These are phyloP conservation scores for Anoplopoma fimbria DNA, from an alignment of 2,113 vertebrate genomes.

Conservation along the genomic window DNA sequence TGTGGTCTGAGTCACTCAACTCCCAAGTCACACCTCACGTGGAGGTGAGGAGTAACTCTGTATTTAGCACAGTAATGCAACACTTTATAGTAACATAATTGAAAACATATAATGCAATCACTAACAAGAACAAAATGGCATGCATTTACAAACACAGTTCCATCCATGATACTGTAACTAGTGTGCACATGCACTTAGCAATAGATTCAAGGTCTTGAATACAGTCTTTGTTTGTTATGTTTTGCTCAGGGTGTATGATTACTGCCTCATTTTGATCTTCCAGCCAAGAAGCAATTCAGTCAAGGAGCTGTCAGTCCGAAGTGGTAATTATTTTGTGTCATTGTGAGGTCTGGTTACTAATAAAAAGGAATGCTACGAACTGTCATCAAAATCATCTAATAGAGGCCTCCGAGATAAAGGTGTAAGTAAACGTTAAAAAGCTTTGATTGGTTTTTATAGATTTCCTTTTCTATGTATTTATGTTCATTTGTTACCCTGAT, in stretches of 20 bases:
- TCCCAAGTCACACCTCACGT: neutral
- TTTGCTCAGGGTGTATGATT: neutral
- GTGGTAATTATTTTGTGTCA: neutral
- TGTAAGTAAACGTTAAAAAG: neutral
- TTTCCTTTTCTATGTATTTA: too few relatives aligned
- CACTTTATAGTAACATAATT: neutral
- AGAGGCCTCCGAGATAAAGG: neutral
- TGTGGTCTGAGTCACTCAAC: neutral
- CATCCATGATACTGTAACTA: slow-evolving; percentile 20
- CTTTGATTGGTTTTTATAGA: neutral
- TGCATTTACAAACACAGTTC: slow-evolving; percentile 51
- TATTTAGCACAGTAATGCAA: neutral
- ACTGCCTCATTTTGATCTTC: neutral
- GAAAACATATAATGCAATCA: slow-evolving; percentile 11
- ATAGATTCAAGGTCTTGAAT: neutral
- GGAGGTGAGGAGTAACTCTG: neutral
- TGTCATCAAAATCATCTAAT: neutral
- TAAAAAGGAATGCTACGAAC: neutral
- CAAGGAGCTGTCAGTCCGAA: slow-evolving; percentile 7
- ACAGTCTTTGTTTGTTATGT: neutral
- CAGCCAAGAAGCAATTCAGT: too few relatives aligned
- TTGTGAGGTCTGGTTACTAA: neutral
- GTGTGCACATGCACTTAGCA: slow-evolving; percentile 25
- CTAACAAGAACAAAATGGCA: slow-evolving; percentile 34
- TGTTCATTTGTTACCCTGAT: too few relatives aligned